Conservation (phyloP, 2,797 vertebrate species). For the Chelon labrosus region DNA sequence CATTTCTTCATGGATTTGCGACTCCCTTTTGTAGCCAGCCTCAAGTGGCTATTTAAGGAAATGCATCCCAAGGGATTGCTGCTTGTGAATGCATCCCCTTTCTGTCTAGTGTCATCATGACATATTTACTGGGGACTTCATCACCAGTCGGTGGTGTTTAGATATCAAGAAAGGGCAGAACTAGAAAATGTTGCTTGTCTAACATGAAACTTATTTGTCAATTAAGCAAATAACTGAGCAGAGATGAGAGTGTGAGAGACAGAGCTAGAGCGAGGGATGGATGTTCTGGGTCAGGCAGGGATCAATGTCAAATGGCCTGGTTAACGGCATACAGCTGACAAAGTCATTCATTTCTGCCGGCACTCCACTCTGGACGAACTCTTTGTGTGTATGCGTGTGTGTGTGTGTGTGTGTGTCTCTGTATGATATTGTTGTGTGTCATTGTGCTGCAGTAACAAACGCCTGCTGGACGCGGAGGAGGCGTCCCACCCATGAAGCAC, state of each 20-base stretch:
- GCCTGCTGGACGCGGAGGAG: conserved; percentile 38
- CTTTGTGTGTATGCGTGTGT: conserved; percentile 37
- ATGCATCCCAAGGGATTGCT: too few species aligned
- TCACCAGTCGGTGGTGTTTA: too few species aligned
- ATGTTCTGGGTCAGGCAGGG: conserved; percentile 73
- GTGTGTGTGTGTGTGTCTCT: conserved; percentile 9
- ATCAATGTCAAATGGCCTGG: conserved; percentile 86
- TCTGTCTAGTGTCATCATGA: too few species aligned
- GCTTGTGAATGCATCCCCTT: too few species aligned
- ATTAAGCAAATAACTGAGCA: not conserved
- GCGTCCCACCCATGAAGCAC: conserved; percentile 58
- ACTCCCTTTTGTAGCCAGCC: too few species aligned
- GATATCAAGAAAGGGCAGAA: too few species aligned
- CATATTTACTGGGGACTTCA: too few species aligned
- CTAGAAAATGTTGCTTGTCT: too few species aligned
- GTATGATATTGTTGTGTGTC: conserved; percentile 23
- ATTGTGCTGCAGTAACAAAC: conserved; percentile 47
- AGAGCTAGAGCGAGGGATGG: conserved; percentile 24
- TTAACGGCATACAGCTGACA: conserved; percentile 81
- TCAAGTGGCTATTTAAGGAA: too few species aligned
- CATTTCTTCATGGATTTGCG: too few species aligned
- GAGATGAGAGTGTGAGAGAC: conserved; percentile 2
- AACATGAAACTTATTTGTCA: conserved; percentile 1
- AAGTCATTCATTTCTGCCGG: conserved; percentile 83
- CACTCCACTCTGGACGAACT: conserved; percentile 49